Base-by-base conservation (phyloP, 2,797 vertebrate species). In the Trichosurus vulpecula region DNA sequence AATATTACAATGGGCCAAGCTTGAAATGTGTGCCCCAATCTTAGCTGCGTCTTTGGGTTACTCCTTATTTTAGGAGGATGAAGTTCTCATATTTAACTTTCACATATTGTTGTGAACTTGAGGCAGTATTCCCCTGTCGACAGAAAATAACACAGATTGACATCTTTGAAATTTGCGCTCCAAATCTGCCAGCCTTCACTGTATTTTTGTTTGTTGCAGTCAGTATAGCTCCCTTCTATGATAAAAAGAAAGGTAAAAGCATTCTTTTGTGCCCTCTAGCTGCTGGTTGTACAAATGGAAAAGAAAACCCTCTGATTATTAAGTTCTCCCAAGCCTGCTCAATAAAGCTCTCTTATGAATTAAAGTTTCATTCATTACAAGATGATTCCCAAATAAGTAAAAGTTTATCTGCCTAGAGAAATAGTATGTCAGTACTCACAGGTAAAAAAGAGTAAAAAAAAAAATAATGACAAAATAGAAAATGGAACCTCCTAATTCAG, bases 181-280 rank as follows among this genome's bases (percentile, higher is more conserved):
- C 95, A 93, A 97, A 97, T 90, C 94, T 93, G 41, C 90, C 53
- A 95, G 61, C 29, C 19, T 96, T 51, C 56, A 95, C 14, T 94
- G 92, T 87, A 95, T 97, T 98, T 87, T 93, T 95, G 87, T 95
- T 97, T 96, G 94, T 97, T 98, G 98, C 94, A 97, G 87, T 95
- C 97, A 97, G 91, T 93, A 94, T 95, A 97, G 93, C 94, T 98
- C 95, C 94, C 97, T 96, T 96, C 95, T 96, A 95, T 96, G 96
- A 97, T 93, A 93, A 41, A 94, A 95, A 96, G 97, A 98, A 98
- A 98, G 98, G 98, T 98, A 98, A 99, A 99, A 98, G 98, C 98
- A 99, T 99, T 98, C 98, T 99, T 99, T 99, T 99, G 98, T 99
- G 98, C 98, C 98, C 98, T 99, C 98, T 99, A 99, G 98, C 98